Conservation (phyloP, 2,888 invertebrate genomes). For the Capitulum mitella region DNA sequence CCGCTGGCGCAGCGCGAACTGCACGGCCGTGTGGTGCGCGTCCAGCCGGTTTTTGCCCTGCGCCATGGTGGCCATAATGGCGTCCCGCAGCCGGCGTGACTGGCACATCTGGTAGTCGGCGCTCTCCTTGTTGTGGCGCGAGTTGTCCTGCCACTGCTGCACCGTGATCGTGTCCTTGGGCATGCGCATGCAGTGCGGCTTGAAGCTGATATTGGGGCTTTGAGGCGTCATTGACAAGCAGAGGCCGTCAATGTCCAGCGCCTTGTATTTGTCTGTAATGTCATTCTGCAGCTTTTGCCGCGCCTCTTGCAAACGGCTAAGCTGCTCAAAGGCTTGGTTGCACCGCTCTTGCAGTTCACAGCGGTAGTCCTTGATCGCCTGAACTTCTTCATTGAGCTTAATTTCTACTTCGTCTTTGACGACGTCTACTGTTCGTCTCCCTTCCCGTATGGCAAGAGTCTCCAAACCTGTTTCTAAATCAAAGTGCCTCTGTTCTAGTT, state of each 20-base stretch:
- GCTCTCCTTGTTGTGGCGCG: slow-evolving; percentile 18
- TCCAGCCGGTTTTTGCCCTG: slow-evolving; percentile 17
- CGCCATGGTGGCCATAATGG: neutral
- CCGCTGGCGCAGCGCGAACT: slow-evolving; percentile 4
- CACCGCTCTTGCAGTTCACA: neutral
- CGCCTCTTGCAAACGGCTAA: neutral
- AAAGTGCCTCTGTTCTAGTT: neutral
- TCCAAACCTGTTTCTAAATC: neutral
- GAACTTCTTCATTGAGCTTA: neutral
- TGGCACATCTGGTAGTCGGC: slow-evolving; percentile 24
- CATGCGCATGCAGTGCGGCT: slow-evolving; percentile 21
- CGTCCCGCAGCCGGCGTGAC: slow-evolving; percentile 1
- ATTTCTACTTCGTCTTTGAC: neutral
- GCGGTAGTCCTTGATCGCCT: slow-evolving; percentile 8
- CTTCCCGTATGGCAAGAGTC: neutral
- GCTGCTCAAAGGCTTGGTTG: slow-evolving; percentile 18
- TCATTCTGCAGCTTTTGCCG: neutral
- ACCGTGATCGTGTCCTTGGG: slow-evolving; percentile 8
- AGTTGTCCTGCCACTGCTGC: slow-evolving; percentile 20
- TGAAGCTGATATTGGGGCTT: slow-evolving; percentile 22
- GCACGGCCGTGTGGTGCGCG: slow-evolving; percentile 10
- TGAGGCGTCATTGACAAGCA: neutral
- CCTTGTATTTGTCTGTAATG: slow-evolving; percentile 12
- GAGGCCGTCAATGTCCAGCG: neutral
- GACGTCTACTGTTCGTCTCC: neutral